Evolutionary conservation across 2,113 vertebrate species (phyloP).

Genomic region (Isurus oxyrinchus): DNA sequence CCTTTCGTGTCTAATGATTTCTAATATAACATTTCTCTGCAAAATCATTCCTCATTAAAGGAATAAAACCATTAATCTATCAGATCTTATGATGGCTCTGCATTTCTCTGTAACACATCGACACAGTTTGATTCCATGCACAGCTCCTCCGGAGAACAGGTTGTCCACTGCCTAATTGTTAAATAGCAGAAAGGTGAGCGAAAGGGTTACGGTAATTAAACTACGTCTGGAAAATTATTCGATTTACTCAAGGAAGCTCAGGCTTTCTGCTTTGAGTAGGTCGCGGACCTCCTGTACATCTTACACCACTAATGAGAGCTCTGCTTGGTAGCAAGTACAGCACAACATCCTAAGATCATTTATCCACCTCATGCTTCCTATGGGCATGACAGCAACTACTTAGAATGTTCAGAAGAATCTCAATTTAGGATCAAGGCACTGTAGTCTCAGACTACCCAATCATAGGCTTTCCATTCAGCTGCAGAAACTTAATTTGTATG

Average conservation of each 20-base stretch:
- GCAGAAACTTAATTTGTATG: background rate
- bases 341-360: slow-evolving; percentile 3
- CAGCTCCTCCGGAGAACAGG: background rate
- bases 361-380: background rate
- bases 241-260: background rate
- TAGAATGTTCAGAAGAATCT: slow-evolving; percentile 13
- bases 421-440: background rate
- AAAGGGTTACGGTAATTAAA: slow-evolving; percentile 35
- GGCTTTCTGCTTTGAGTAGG: background rate
- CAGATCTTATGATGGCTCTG: background rate
- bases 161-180: background rate
- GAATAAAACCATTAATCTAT: background rate
- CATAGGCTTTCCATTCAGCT: background rate
- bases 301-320: slow-evolving; percentile 14
- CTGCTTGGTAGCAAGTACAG: no score
- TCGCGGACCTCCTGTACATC: background rate
- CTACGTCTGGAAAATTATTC: background rate
- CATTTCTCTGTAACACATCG: background rate
- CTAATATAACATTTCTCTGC: background rate
- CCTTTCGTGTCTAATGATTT: background rate
- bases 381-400: background rate
- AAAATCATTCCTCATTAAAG: slow-evolving; percentile 15
- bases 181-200: background rate
- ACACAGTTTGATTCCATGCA: background rate
- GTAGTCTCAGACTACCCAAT: background rate